Conservation (phyloP, 2,888 invertebrate species). For the Papilio gigon region DNA sequence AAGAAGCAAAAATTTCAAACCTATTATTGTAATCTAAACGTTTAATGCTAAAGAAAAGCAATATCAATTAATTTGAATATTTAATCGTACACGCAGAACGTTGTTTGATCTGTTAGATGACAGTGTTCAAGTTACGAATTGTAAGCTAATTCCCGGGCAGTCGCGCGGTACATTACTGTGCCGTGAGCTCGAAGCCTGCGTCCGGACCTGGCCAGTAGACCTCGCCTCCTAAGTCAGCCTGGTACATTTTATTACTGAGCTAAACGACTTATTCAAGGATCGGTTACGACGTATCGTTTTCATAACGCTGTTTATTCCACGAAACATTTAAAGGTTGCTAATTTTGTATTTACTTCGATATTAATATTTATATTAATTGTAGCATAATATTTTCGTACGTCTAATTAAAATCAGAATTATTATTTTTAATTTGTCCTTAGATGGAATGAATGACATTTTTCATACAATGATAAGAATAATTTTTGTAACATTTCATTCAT, state of each 20-base stretch:
- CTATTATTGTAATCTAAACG: neutral
- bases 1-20: no score
- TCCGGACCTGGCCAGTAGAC: slow-evolving; percentile 43
- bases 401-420: no score
- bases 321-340: neutral
- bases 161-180: slow-evolving; percentile 34
- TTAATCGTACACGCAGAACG: neutral
- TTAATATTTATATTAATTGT: no score
- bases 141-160: slow-evolving; percentile 42
- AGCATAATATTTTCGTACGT: no score
- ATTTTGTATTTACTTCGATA: no score
- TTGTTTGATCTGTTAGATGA: slow-evolving; percentile 10
- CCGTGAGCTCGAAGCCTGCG: slow-evolving; percentile 21
- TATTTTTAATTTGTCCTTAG: no score
- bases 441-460: no score
- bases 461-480: no score
- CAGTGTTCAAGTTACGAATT: slow-evolving; percentile 43
- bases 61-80: neutral
- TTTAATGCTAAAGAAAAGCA: neutral
- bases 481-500: no score
- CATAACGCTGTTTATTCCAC: neutral
- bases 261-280: slow-evolving; percentile 21
- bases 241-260: slow-evolving; percentile 48
- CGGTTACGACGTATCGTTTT: slow-evolving; percentile 15
- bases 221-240: slow-evolving; percentile 46